phyloP scores from a whole-genome alignment of 2,888 invertebrate species.

The Diplazon laetatorius region DNA sequence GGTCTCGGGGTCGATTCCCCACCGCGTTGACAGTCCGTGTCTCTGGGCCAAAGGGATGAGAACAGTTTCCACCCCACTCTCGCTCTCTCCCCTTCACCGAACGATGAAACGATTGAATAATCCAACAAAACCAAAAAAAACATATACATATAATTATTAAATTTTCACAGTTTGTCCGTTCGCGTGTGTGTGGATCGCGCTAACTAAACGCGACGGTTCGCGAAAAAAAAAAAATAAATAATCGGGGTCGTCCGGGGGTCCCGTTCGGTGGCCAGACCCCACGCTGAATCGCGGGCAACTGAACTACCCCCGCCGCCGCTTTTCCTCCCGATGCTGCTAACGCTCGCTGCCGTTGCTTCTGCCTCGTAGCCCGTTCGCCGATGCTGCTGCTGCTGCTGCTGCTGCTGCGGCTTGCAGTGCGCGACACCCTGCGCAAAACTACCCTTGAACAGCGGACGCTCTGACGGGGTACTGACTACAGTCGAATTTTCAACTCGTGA shows the following conservation, averaged over 20 bases:
- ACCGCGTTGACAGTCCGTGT: constrained; percentile 1
- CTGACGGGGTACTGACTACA: constrained; percentile 22
- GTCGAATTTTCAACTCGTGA: constrained; percentile 4
- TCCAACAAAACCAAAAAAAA: constrained; percentile 33
- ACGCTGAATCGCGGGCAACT: constrained; percentile 81
- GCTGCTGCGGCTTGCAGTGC: constrained; percentile 74
- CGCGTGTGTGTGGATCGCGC: constrained; percentile 37
- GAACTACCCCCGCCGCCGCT: constrained; percentile 68
- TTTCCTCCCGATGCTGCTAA: constrained; percentile 71
- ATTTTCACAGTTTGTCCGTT: constrained; percentile 8
- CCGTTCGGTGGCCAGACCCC: constrained; percentile 73
- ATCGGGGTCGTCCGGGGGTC: constrained; percentile 60
- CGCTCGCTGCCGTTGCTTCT: constrained; percentile 64
- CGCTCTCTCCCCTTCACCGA: no score
- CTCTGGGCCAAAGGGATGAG: constrained; percentile 30
- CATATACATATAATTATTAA: not conserved
- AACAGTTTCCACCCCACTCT: not conserved
- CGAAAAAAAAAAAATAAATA: no score
- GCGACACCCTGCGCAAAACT: constrained; percentile 80
- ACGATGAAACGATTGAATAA: not conserved
- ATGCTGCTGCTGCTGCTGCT: constrained; percentile 69
- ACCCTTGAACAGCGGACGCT: constrained; percentile 65
- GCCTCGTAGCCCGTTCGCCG: constrained; percentile 58
- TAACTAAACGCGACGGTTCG: constrained; percentile 58
- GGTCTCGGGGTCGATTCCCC: constrained; percentile 60